Evolutionary conservation across 2,888 invertebrate genomes (phyloP), one percentile per base, ranked within the genome.

Genomic region (Drosophila neotestacea): DNA sequence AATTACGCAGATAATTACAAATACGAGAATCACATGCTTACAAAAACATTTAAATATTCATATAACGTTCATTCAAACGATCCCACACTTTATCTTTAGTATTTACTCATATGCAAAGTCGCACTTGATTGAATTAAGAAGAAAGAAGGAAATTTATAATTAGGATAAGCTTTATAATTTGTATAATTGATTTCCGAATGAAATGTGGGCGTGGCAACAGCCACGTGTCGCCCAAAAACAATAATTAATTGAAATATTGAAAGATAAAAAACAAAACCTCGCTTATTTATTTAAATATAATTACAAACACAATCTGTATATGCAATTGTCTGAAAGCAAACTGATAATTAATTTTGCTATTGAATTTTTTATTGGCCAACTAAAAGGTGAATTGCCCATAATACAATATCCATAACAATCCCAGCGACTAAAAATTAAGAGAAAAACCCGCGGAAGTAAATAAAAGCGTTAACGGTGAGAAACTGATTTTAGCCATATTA

Each of bases 371-470:
- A 54, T 61, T 59, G 50, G 30, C 65, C 42, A 65, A 62, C 41
- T 44, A 44, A 56, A 66, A 41, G 9, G 27, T 30, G 7, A 62
- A 42, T 54, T 47, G 61, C 13, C 44, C 38, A 46, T 32, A 56
- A 63, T 42, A 28, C 80, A 64, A 70, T 76, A 63, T 59, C 58
- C 46, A 56, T 39, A 51, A 64, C 48, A 56, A 51, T 55, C 39
- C 28, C 32, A 13, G 36, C 51, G 34, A 42, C 13, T 0, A 56
- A 28, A 50, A 63, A n/a, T n/a, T 22, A 7, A 22, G 41, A 41
- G 36, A 62, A 77, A 87, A 73, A 51, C 68, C 79, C 62, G 79
- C 89, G 85, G 89, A 87, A 88, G 87, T 81, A 34, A 76, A 70
- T 52, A 47, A 70, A 61, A 41, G 59, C 59, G 56, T 73, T 74